These are phyloP conservation scores for Haliclona indistincta DNA, from an alignment of 37 sponge, comb jelly and placozoan genomes.

Conservation along the genomic window DNA sequence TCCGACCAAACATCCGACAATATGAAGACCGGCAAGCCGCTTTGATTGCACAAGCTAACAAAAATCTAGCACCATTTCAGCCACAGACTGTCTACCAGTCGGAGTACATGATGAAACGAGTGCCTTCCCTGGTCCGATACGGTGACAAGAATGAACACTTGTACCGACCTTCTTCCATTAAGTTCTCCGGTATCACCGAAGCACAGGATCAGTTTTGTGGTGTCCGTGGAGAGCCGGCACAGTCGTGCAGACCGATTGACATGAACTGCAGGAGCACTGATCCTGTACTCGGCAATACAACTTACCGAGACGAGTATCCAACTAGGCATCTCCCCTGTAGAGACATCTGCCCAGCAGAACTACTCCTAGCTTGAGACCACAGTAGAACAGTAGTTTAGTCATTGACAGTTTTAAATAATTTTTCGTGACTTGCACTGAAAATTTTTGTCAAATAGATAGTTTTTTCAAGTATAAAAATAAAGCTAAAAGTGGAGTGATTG, in stretches of 20 bases:
- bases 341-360: slow-evolving; percentile 16
- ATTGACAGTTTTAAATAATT: not conserved
- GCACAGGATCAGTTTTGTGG: not conserved
- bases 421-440: not conserved
- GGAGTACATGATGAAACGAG: not conserved
- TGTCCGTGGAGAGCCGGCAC: not conserved
- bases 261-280: not conserved
- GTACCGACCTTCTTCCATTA: slow-evolving; percentile 8
- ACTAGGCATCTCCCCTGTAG: not conserved
- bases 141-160: slow-evolving; percentile 13
- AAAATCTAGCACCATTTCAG: too few relatives aligned
- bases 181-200: slow-evolving; percentile 1
- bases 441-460: not conserved
- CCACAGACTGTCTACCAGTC: not conserved
- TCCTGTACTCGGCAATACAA: not conserved
- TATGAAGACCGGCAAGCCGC: too few relatives aligned
- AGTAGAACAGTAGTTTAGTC: not conserved
- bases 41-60: too few relatives aligned
- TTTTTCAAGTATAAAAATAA: not conserved
- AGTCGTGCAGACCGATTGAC: slow-evolving; percentile 9
- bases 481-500: not conserved
- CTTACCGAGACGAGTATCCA: slow-evolving; percentile 7
- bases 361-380: not conserved
- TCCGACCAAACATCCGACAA: too few relatives aligned
- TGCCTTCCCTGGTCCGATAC: not conserved